Evolutionary conservation across 2,888 invertebrate species (phyloP).

Genomic region (Eurytoma californica): DNA sequence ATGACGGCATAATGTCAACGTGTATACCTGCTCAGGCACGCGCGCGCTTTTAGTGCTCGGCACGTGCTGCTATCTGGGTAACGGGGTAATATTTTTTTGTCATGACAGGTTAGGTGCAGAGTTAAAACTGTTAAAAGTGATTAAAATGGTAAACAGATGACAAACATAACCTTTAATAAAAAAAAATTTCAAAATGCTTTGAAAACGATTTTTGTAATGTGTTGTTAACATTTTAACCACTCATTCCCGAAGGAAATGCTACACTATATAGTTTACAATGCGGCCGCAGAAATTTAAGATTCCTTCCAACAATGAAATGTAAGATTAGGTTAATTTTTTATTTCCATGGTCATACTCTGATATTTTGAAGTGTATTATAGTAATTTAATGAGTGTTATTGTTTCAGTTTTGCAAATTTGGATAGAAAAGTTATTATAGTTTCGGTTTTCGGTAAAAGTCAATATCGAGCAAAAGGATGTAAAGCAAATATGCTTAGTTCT

Average conservation of each 20-base stretch:
- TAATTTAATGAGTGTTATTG: conserved; percentile 4
- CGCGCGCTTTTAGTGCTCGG: too few species aligned
- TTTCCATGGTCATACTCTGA: not conserved
- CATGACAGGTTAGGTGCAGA: too few species aligned
- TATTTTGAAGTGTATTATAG: conserved; percentile 10
- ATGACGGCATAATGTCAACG: too few species aligned
- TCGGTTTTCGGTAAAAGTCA: conserved; percentile 85
- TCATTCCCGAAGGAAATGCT: conserved; percentile 7
- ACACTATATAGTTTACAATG: conserved; percentile 59
- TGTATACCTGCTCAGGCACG: too few species aligned
- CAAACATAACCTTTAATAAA: conserved; percentile 46
- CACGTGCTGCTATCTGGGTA: too few species aligned
- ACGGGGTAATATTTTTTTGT: too few species aligned
- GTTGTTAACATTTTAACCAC: conserved; percentile 6
- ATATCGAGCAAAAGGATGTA: conserved; percentile 80
- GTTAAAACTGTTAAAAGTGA: too few species aligned
- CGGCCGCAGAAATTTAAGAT: conserved; percentile 69
- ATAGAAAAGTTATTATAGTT: conserved; percentile 80
- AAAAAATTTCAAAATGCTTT: conserved; percentile 9
- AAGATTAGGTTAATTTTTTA: conserved; percentile 20
- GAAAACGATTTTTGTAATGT: conserved; percentile 1
- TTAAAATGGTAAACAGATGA: conserved; percentile 40
- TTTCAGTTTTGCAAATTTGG: conserved; percentile 65
- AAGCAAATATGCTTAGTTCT: conserved; percentile 77
- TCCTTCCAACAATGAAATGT: conserved; percentile 60